A percentile compares a stretch with the other conserved stretches of the same genome.
Evolutionary conservation across 2,797 vertebrate species (phyloP).

Genomic region (Macroramphosus scolopax): DNA sequence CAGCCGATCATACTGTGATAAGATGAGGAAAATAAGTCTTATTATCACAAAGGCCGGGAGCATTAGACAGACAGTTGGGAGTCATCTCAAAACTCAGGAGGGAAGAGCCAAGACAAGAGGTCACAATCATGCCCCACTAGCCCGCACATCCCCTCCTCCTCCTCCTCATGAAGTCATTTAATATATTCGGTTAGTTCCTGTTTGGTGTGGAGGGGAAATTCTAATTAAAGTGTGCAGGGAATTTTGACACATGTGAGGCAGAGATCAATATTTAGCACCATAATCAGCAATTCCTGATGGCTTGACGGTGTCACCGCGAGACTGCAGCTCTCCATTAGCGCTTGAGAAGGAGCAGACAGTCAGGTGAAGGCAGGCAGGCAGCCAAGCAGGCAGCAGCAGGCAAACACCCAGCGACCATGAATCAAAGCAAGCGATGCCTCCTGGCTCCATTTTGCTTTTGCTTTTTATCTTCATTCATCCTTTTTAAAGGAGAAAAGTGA

Average conservation of each 20-base stretch:
- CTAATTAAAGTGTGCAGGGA: slow-evolving; percentile 97
- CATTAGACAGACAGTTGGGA: slow-evolving; percentile 89
- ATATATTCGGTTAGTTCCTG: slow-evolving; percentile 95
- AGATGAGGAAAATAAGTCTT: slow-evolving; percentile 89
- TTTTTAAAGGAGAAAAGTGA: slow-evolving; percentile 79
- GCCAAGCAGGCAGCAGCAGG: slow-evolving; percentile 57
- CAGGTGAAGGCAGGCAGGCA: slow-evolving; percentile 24
- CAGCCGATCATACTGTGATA: slow-evolving; percentile 83
- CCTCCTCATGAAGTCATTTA: slow-evolving; percentile 84
- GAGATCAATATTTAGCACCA: slow-evolving; percentile 99
- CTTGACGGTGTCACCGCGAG: slow-evolving; percentile 87
- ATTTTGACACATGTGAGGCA: slow-evolving; percentile 98
- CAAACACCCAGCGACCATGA: slow-evolving; percentile 85
- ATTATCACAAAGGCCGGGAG: slow-evolving; percentile 88
- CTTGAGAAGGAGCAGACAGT: slow-evolving; percentile 31
- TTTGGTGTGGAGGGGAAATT: slow-evolving; percentile 91
- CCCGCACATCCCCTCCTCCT: slow-evolving; percentile 81
- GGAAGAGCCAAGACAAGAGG: slow-evolving; percentile 91
- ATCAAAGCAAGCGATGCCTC: slow-evolving; percentile 87
- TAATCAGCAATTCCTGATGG: slow-evolving; percentile 97
- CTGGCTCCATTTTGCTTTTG: slow-evolving; percentile 84
- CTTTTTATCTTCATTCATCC: slow-evolving; percentile 93
- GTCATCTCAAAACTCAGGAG: slow-evolving; percentile 92
- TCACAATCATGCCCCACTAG: slow-evolving; percentile 92
- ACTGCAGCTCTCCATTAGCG: slow-evolving; percentile 89